Evolutionary conservation across 2,797 vertebrate genomes (phyloP).

Genomic region (Perodicticus potto): DNA sequence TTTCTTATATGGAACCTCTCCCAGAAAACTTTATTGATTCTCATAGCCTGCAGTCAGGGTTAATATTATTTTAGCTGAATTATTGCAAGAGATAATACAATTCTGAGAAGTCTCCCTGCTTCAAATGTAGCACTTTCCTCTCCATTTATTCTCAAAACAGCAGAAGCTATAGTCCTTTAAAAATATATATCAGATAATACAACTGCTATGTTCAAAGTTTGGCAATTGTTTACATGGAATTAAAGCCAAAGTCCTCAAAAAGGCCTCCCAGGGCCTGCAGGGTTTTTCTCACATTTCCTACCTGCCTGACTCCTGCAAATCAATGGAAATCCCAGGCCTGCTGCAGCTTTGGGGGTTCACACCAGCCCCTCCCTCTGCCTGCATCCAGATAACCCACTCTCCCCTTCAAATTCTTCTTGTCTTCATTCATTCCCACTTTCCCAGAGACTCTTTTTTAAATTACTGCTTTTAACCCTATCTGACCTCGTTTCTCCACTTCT

Average conservation of each 20-base stretch:
- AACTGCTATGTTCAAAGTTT: not conserved
- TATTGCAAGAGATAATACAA: not conserved
- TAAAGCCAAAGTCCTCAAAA: not conserved
- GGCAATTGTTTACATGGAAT: not conserved
- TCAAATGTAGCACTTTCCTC: not conserved
- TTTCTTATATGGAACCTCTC: not conserved
- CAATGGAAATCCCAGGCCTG: not conserved
- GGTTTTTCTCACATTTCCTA: not conserved
- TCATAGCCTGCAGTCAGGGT: not conserved
- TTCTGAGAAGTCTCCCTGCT: not conserved
- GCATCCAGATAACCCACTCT: not conserved
- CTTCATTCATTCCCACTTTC: not conserved
- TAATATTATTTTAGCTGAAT: not conserved
- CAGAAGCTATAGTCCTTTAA: not conserved
- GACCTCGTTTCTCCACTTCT: not conserved
- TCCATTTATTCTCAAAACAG: not conserved
- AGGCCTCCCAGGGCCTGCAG: not conserved
- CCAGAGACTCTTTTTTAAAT: not conserved
- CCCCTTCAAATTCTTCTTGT: not conserved
- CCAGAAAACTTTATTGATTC: not conserved
- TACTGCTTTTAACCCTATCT: not conserved
- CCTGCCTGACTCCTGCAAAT: too few species aligned
- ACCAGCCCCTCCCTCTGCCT: fast-evolving
- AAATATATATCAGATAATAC: not conserved
- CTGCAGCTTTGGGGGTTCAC: not conserved